A percentile compares a stretch with the other conserved stretches of the same genome.
These are phyloP conservation scores for Lasiurus borealis DNA, from an alignment of 2,113 vertebrate genomes.

Conservation along the genomic window DNA sequence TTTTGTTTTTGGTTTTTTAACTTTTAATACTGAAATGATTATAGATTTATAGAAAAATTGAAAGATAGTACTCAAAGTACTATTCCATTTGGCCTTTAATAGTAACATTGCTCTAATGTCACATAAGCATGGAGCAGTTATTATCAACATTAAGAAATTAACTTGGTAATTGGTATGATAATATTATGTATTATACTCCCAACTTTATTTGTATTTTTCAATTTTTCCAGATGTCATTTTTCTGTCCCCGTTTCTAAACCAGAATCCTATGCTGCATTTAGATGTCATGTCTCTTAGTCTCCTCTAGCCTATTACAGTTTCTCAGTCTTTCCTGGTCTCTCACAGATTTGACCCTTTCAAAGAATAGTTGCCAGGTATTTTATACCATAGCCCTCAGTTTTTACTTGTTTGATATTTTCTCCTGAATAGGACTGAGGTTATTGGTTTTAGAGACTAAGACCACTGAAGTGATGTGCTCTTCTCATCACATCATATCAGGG, in stretches of 20 bases:
- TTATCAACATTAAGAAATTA: slow-evolving; percentile 44
- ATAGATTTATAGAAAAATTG: not conserved
- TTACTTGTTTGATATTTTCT: not conserved
- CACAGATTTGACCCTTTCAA: not conserved
- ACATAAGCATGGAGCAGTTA: not conserved
- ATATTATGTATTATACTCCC: not conserved
- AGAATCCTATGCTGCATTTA: not conserved
- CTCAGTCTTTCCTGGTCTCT: not conserved
- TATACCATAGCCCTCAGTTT: not conserved
- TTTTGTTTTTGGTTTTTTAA: not conserved
- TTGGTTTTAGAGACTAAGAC: not conserved
- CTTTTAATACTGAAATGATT: slow-evolving; percentile 42
- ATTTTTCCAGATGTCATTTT: slow-evolving; percentile 29
- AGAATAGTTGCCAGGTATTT: not conserved
- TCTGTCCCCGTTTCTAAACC: not conserved
- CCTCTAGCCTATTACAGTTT: not conserved
- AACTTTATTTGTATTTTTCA: slow-evolving; percentile 14
- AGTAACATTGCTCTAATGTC: slow-evolving; percentile 24
- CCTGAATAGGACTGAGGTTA: not conserved
- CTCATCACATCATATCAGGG: not conserved
- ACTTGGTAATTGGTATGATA: not conserved
- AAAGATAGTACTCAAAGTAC: not conserved
- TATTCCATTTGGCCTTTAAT: not conserved
- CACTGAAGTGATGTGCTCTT: not conserved
- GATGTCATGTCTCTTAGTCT: not conserved